Percentiles rank a stretch among this genome's conserved stretches.
phyloP scores from a whole-genome alignment of 2,113 vertebrate species.

The Trachemys scripta region DNA sequence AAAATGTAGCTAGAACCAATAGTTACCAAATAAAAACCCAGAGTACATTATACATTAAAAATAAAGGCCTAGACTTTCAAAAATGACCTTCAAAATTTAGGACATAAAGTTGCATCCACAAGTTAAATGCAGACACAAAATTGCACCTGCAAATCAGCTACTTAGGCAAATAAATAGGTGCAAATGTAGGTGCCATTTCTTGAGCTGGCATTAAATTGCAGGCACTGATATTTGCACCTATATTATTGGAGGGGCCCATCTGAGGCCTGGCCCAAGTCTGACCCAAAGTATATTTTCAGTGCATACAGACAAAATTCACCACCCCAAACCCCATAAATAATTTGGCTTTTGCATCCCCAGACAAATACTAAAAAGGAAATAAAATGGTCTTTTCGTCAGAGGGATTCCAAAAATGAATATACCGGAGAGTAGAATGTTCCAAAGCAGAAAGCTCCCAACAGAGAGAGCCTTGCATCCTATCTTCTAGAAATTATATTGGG shows the following conservation, averaged over 20 bases:
- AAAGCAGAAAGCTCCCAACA: neutral
- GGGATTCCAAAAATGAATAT: neutral
- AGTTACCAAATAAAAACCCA: neutral
- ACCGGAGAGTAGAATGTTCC: neutral
- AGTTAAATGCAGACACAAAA: neutral
- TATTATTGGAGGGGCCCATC: neutral
- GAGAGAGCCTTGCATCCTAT: neutral
- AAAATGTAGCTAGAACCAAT: neutral
- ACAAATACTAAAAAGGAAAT: neutral
- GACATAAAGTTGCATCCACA: neutral
- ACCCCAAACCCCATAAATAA: neutral
- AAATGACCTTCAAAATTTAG: neutral
- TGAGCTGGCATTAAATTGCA: neutral
- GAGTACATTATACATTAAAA: neutral
- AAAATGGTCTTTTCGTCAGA: neutral
- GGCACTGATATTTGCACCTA: neutral
- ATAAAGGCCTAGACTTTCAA: neutral
- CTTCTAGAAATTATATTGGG: neutral
- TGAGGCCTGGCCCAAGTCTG: neutral
- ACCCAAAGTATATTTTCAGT: neutral
- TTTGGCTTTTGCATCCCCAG: neutral
- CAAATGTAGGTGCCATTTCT: neutral
- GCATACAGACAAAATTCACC: neutral
- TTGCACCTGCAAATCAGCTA: neutral
- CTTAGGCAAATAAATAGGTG: neutral